These are phyloP conservation scores for Perizoma affinitatum DNA, from an alignment of 2,888 invertebrate species.

Conservation along the genomic window DNA sequence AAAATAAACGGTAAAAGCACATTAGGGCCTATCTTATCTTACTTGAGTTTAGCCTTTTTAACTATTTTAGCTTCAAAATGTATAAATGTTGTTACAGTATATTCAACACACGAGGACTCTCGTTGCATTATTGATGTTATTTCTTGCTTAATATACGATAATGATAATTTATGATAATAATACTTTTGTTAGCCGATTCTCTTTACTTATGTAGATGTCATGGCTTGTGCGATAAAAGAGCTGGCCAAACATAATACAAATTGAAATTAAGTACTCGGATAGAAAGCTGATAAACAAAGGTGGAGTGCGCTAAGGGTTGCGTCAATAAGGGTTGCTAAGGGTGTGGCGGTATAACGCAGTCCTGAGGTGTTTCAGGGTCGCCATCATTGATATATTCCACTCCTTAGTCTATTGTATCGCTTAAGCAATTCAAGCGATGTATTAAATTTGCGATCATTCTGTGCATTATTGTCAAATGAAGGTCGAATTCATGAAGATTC, in stretches of 20 bases:
- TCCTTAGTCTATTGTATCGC: slow-evolving; percentile 31
- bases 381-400: slow-evolving; percentile 44
- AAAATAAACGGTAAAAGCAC: too few species aligned
- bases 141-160: not conserved
- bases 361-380: slow-evolving; percentile 43
- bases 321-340: slow-evolving; percentile 71
- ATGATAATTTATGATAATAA: slow-evolving; percentile 2
- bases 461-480: not conserved
- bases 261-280: slow-evolving; percentile 54
- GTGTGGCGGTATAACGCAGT: slow-evolving; percentile 54
- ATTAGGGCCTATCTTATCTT: too few species aligned
- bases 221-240: slow-evolving; percentile 11
- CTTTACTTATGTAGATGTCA: slow-evolving; percentile 14
- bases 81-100: too few species aligned
- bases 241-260: slow-evolving; percentile 30
- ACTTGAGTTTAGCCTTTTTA: too few species aligned
- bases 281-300: slow-evolving; percentile 75
- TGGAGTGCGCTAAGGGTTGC: slow-evolving; percentile 63
- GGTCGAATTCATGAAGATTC: too few species aligned
- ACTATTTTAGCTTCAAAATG: too few species aligned
- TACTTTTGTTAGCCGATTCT: slow-evolving; percentile 13
- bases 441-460: not conserved
- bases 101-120: not conserved
- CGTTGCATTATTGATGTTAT: not conserved
- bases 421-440: slow-evolving; percentile 8